phyloP scores from a whole-genome alignment of 2,113 vertebrate genomes.

The Mobula birostris region DNA sequence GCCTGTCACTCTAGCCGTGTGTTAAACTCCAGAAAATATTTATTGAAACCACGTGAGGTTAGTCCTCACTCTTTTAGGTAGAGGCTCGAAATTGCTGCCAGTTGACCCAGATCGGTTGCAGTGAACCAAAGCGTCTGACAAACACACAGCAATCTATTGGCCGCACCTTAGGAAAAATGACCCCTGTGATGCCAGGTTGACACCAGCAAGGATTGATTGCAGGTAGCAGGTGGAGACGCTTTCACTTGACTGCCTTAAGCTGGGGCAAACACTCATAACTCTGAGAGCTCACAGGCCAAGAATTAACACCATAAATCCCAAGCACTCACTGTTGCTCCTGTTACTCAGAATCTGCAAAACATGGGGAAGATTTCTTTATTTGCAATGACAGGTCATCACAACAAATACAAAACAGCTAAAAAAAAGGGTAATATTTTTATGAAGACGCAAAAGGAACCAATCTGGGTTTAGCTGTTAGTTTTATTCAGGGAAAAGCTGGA shows the following conservation, averaged over 20 bases:
- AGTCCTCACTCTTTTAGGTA: conserved; percentile 47
- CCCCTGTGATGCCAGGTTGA: conserved; percentile 42
- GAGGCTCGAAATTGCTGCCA: conserved; percentile 52
- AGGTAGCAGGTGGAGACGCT: conserved; percentile 51
- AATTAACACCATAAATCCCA: neutral
- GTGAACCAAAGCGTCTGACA: conserved; percentile 5
- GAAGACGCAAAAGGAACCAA: neutral
- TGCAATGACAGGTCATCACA: neutral
- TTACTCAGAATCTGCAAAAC: neutral
- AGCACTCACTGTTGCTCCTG: neutral
- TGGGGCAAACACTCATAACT: neutral
- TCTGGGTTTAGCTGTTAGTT: neutral
- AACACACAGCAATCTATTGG: conserved; percentile 33
- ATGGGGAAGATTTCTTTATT: conserved; percentile 13
- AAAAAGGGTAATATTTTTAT: neutral
- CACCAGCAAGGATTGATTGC: conserved; percentile 54
- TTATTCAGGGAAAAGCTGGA: neutral
- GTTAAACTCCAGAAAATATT: conserved; percentile 49
- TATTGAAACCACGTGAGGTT: conserved; percentile 51
- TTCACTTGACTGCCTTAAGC: conserved; percentile 32
- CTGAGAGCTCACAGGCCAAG: neutral
- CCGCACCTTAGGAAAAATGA: conserved; percentile 40
- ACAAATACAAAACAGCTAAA: conserved; percentile 8
- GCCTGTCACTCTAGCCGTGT: conserved; percentile 38
- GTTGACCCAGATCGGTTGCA: conserved; percentile 47